These are phyloP conservation scores for Dendrophyllia cribrosa DNA, from an alignment of 64 coral and sea anemone genomes.

Conservation along the genomic window DNA sequence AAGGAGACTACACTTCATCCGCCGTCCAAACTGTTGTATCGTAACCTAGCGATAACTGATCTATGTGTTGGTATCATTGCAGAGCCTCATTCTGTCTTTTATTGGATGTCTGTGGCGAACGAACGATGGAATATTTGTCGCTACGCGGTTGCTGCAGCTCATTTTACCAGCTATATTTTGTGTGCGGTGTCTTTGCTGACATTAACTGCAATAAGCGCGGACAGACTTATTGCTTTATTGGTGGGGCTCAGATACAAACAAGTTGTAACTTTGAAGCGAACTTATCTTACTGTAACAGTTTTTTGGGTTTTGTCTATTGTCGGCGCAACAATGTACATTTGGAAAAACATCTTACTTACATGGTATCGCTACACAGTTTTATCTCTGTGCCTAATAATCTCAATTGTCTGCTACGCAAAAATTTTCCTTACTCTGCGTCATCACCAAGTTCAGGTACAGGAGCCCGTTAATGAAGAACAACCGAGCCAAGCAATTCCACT, in stretches of 20 bases:
- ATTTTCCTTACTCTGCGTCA: not conserved
- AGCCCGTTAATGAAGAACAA: not conserved
- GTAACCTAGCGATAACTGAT: not conserved
- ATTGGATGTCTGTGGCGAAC: not conserved
- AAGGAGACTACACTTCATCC: not conserved
- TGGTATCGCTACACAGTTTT: not conserved
- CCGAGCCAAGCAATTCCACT: not conserved
- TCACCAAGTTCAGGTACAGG: not conserved
- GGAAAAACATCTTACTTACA: not conserved
- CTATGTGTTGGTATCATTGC: slow-evolving; percentile 1
- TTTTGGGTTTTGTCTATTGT: not conserved
- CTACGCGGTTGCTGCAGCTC: not conserved
- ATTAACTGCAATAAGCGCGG: slow-evolving; percentile 1
- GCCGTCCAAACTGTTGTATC: slow-evolving; percentile 20
- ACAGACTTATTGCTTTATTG: slow-evolving; percentile 15
- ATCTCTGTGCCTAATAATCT: not conserved
- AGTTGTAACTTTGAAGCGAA: not conserved
- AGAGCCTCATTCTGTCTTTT: not conserved
- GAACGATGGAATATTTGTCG: not conserved
- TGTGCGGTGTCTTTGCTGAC: not conserved
- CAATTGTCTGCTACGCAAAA: not conserved
- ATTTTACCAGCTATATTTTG: not conserved
- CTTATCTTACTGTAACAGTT: not conserved
- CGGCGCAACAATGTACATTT: not conserved
- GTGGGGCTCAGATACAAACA: slow-evolving; percentile 6